phyloP scores from a whole-genome alignment of 2,113 vertebrate genomes.

The Capricornis sumatraensis region DNA sequence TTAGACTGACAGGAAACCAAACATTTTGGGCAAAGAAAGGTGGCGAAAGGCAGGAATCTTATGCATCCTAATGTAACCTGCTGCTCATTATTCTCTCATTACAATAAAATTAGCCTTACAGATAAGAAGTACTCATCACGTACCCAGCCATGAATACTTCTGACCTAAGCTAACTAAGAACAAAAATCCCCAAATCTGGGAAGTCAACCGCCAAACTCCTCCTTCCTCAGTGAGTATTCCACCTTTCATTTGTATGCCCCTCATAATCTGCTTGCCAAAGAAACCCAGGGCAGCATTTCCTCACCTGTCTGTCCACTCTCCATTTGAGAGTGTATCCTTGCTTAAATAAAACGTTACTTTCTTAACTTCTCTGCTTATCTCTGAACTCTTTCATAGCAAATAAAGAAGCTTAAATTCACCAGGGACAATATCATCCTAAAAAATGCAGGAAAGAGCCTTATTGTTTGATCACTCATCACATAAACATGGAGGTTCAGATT shows the following conservation, averaged over 20 bases:
- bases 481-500: background rate
- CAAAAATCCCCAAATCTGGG: background rate
- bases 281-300: background rate
- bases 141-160: background rate
- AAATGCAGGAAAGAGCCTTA: background rate
- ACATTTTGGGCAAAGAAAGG: background rate
- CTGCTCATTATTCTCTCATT: background rate
- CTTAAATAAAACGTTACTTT: background rate
- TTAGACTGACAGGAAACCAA: background rate
- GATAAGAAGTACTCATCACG: background rate
- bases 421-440: background rate
- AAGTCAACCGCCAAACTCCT: background rate
- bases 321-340: background rate
- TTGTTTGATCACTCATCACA: background rate
- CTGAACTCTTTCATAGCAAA: background rate
- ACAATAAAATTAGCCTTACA: background rate
- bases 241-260: background rate
- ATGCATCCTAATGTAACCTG: background rate
- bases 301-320: background rate
- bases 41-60: background rate
- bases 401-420: background rate
- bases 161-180: background rate
- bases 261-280: background rate
- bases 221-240: background rate
- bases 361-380: background rate